phyloP scores from a whole-genome alignment of 2,113 vertebrate genomes.

The Stictonetta naevosa region DNA sequence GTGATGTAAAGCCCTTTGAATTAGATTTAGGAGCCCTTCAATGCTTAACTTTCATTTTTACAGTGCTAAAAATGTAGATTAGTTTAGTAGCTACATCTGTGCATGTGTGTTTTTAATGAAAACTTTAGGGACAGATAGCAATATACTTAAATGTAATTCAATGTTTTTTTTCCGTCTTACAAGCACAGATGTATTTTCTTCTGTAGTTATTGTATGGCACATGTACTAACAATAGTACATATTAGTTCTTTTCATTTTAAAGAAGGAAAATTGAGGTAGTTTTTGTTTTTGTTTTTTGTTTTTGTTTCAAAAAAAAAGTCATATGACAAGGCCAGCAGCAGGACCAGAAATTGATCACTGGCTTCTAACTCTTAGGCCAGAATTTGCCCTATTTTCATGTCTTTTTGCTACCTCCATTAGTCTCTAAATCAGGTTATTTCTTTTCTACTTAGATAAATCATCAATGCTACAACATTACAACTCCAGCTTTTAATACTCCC shows the following conservation, averaged over 20 bases:
- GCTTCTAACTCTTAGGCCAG: not conserved
- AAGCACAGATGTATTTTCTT: not conserved
- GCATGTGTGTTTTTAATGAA: not conserved
- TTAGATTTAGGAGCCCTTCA: not conserved
- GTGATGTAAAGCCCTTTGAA: not conserved
- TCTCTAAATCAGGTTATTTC: not conserved
- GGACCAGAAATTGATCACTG: not conserved
- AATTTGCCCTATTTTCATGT: not conserved
- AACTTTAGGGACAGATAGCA: not conserved
- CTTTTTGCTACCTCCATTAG: not conserved
- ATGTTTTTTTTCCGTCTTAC: not conserved
- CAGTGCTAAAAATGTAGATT: not conserved
- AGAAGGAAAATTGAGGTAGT: not conserved
- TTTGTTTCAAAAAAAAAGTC: not conserved
- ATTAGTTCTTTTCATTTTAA: not conserved
- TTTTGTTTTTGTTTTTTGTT: not conserved
- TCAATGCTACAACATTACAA: not conserved
- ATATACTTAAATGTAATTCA: not conserved
- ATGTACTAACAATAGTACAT: not conserved
- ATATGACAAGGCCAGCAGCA: not conserved
- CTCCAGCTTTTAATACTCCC: not conserved
- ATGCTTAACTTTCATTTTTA: not conserved
- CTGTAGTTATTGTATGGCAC: not conserved
- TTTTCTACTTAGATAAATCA: not conserved
- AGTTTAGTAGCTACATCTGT: not conserved